phyloP scores from a whole-genome alignment of 2,888 invertebrate genomes.

The Aleiodes alternator region DNA sequence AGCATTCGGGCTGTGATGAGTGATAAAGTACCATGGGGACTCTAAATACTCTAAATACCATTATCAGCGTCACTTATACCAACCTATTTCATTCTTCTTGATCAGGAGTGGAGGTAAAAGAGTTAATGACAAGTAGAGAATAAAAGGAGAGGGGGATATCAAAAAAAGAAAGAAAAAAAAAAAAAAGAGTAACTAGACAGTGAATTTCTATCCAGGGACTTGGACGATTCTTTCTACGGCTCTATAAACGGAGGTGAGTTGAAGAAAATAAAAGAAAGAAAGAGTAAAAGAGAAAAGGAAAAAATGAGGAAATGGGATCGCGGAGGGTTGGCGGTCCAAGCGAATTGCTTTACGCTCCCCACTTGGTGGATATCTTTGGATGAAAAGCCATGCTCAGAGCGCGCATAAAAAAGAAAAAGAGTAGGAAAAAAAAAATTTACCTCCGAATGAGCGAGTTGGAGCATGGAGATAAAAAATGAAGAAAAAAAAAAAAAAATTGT shows the following conservation, averaged over 20 bases:
- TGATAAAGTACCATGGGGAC: slow-evolving; percentile 30
- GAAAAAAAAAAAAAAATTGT: slow-evolving; percentile 2
- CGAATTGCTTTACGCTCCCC: slow-evolving; percentile 47
- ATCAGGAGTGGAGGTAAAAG: neutral
- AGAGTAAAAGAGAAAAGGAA: slow-evolving; percentile 7
- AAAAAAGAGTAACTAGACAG: neutral
- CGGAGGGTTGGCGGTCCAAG: slow-evolving; percentile 43
- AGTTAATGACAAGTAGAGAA: slow-evolving; percentile 5
- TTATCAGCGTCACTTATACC: slow-evolving; percentile 48
- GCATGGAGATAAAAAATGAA: slow-evolving; percentile 30
- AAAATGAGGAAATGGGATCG: slow-evolving; percentile 38
- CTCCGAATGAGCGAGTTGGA: slow-evolving; percentile 4
- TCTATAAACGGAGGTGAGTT: slow-evolving; percentile 39
- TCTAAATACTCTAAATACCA: slow-evolving; percentile 55
- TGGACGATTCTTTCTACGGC: slow-evolving; percentile 36
- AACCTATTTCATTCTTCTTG: slow-evolving; percentile 53
- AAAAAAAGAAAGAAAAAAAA: slow-evolving; percentile 5
- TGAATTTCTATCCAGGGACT: slow-evolving; percentile 34
- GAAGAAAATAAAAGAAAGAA: neutral
- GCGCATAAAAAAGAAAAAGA: slow-evolving; percentile 8
- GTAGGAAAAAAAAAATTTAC: neutral
- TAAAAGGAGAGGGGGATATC: slow-evolving; percentile 4
- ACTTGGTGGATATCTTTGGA: slow-evolving; percentile 43
- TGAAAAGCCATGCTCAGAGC: slow-evolving; percentile 44
- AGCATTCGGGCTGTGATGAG: slow-evolving; percentile 26